phyloP scores from a whole-genome alignment of 1,140 invertebrate genomes.

The Papilio helenus region DNA sequence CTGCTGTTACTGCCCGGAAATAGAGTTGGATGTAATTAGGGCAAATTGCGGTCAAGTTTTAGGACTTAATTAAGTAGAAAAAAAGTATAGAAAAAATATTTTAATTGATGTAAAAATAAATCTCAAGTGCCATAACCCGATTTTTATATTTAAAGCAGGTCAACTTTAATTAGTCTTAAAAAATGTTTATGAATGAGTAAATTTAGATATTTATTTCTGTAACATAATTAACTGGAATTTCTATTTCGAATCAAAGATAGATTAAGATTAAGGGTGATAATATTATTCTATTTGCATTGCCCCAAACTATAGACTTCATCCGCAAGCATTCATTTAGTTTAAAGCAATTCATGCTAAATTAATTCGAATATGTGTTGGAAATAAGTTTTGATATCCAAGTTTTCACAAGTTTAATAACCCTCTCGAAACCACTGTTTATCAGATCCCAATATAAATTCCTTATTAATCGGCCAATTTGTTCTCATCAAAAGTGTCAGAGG shows the following conservation, averaged over 20 bases:
- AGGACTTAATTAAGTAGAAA: background rate
- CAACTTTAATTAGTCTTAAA: background rate
- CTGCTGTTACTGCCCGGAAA: background rate
- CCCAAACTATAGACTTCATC: too few species aligned
- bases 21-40: conserved; percentile 9
- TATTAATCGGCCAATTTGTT: conserved; percentile 26
- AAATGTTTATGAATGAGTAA: background rate
- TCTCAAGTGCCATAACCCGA: background rate
- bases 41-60: background rate
- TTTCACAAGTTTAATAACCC: background rate
- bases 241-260: background rate
- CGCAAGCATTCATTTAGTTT: too few species aligned
- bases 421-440: background rate
- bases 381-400: background rate
- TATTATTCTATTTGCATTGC: too few species aligned
- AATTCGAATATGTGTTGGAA: background rate
- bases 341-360: too few species aligned
- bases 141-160: background rate
- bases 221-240: background rate
- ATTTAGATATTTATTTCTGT: background rate
- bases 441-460: conserved; percentile 31
- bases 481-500: conserved; percentile 21
- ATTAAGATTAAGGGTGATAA: too few species aligned
- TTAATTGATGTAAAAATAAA: conserved; percentile 18
- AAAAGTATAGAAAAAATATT: background rate